Base-by-base conservation (phyloP, 1,140 invertebrate genomes). In the Grapholita molesta region DNA sequence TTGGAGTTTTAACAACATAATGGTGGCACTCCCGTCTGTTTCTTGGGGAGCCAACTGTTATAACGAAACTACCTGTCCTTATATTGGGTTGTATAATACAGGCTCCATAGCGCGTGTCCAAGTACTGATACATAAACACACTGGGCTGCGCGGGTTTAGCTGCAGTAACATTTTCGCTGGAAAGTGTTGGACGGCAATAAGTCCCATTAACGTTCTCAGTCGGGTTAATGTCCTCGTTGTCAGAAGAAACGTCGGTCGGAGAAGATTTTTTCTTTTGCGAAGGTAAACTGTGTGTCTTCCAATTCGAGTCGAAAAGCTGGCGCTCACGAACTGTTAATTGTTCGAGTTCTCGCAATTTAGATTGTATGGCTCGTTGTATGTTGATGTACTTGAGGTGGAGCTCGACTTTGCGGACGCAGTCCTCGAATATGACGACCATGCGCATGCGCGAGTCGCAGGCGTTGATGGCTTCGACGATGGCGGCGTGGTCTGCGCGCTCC, bases 391-490 rank as follows among this genome's bases (percentile, higher is more conserved):
- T 94, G 93, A 98, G 97, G 81, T 98, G 97, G 2, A 98, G 93
- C 83, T 97, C 97, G 21, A 96, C 97, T 94, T 99, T 99, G 65
- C 96, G 94, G 0, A 98, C 97, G 80, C 98, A 98, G 84, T 99
- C 97, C 93, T 99, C 98, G 85, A 98, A 99, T 2, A 98, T 94
- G 0, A 99, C 97, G 1, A 99, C 97, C 95, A 99, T 97, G 67
- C 98, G 94, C 96, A 99, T 98, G 70, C 97, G 93, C 7, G 96
- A 93, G 82, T 97, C 96, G 92, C 97, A 98, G 74, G 95, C 95
- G 86, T 97, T 97, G 55, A 99, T 98, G 76, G 97, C 97, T 78
- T 95, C 95, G 0, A 99, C 98, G 12, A 99, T 93, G 25, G 96
- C 96, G 76, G 97, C 96, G 84, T 99, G 98, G 86, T 98, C 97